Percentiles rank a stretch among this genome's conserved stretches.
These are phyloP conservation scores for Periophthalmus modestus DNA, from an alignment of 2,113 vertebrate species.

Conservation along the genomic window DNA sequence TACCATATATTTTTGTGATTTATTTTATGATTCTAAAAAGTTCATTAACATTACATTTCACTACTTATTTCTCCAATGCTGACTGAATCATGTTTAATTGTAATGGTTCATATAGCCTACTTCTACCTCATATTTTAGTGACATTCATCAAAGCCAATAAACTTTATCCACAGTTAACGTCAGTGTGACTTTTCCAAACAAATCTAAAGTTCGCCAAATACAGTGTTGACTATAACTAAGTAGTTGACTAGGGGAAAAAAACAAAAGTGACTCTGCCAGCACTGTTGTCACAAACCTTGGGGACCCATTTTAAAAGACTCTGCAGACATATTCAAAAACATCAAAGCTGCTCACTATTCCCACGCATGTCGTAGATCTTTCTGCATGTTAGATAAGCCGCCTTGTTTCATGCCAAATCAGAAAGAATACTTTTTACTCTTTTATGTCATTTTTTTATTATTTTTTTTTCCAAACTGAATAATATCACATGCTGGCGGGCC, in stretches of 20 bases:
- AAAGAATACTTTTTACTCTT: slow-evolving; percentile 49
- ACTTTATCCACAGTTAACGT: slow-evolving; percentile 8
- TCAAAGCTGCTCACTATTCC: slow-evolving; percentile 63
- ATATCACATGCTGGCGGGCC: slow-evolving; percentile 18
- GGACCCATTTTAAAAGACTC: slow-evolving; percentile 67
- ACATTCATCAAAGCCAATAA: background rate
- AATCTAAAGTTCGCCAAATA: background rate
- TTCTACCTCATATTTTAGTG: too few relatives aligned
- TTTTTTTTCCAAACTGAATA: slow-evolving; percentile 39
- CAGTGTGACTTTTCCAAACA: background rate
- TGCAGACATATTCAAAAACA: slow-evolving; percentile 47
- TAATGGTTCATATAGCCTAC: too few relatives aligned
- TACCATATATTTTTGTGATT: too few relatives aligned
- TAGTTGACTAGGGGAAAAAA: slow-evolving; percentile 8
- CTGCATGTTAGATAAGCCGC: slow-evolving; percentile 65
- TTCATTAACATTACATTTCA: too few relatives aligned
- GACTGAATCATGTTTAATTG: too few relatives aligned
- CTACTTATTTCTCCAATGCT: too few relatives aligned
- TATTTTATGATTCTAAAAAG: too few relatives aligned
- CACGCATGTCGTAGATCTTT: slow-evolving; percentile 57
- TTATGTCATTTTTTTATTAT: slow-evolving; percentile 2
- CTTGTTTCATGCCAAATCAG: slow-evolving; percentile 49
- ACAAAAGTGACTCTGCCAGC: slow-evolving; percentile 28
- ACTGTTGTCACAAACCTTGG: slow-evolving; percentile 50
- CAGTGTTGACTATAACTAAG: background rate